Percentiles rank a stretch among this genome's conserved stretches.
Evolutionary conservation across 2,113 vertebrate species (phyloP).

Genomic region (Lucifuga dentata): DNA sequence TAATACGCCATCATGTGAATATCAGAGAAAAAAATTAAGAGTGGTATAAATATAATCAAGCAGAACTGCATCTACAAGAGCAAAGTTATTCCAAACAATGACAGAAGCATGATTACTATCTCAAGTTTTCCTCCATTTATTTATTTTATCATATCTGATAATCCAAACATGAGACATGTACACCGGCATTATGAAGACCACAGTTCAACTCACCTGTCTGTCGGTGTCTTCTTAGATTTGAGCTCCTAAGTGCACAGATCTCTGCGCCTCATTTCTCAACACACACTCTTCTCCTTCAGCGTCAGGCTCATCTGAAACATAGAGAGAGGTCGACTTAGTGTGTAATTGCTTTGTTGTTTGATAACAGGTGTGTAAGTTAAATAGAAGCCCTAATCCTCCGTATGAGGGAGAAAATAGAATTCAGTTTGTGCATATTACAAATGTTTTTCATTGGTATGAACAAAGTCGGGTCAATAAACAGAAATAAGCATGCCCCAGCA

Average conservation of each 20-base stretch:
- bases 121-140: too few species aligned
- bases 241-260: constrained; percentile 28
- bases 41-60: too few species aligned
- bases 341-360: constrained; percentile 52
- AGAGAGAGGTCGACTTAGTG: constrained; percentile 41
- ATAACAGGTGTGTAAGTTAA: constrained; percentile 60
- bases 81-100: too few species aligned
- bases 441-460: constrained; percentile 2
- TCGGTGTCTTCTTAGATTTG: constrained; percentile 48
- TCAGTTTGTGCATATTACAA: constrained; percentile 12
- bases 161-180: too few species aligned
- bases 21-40: too few species aligned
- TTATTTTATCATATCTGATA: too few species aligned
- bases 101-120: too few species aligned
- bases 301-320: constrained; percentile 77
- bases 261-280: constrained; percentile 58
- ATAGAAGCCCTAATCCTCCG: constrained; percentile 50
- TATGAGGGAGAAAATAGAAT: constrained; percentile 23
- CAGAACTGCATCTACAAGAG: too few species aligned
- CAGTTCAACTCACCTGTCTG: constrained; percentile 65
- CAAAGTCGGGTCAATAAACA: constrained; percentile 5
- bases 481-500: neutral
- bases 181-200: too few species aligned
- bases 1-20: too few species aligned
- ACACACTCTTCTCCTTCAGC: constrained; percentile 27